Evolutionary conservation across 2,113 vertebrate species (phyloP), one percentile per base, ranked within the genome.

Genomic region (Phoxinus phoxinus): DNA sequence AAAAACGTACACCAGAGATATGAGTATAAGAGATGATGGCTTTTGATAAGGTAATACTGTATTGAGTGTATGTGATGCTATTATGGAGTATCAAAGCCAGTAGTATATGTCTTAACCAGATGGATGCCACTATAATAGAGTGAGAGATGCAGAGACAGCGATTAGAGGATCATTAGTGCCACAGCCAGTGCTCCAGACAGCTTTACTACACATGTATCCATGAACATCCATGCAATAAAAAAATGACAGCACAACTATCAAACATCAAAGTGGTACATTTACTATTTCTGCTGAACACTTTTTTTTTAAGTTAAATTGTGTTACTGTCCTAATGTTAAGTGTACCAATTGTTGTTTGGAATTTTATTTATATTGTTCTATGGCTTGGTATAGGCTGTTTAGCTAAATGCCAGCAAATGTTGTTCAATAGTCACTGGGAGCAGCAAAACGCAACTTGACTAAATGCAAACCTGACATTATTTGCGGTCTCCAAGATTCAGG

Each of bases 221-320:
- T 92, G 90, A 90, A 91, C 92, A 91, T 86, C 84, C 92, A 94
- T 94, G 94, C 93, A 95, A 95, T 95, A 95, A 95, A 95, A 95
- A 91, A 95, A 76, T 56, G 84, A 86, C 90, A 88, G 83, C 92
- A 91, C 90, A 92, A 91, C 89, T 84, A 86, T 80, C 88, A 76
- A 79, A 67, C 72, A 41, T 56, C 44, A 72, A 85, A 69, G 27
- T 86, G 84, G 53, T 59, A 71, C 82, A 81, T 86, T 84, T 85
- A 71, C 78, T 86, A 77, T 59, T 4, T 27, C 3, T 51, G 17
- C 58, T 51, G 3, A 65, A 46, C 5, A 4, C 2, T 19, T 11
- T 2, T n/a, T 82, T 21, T 25, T 7, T 1, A 56, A 30, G 25
- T 25, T 72, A 35, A 0, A 51, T 48, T 27, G 46, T 46, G 9